Evolutionary conservation across 2,888 invertebrate species (phyloP), one percentile per base, ranked within the genome.

Genomic region (Callyntrura guangdongensis): DNA sequence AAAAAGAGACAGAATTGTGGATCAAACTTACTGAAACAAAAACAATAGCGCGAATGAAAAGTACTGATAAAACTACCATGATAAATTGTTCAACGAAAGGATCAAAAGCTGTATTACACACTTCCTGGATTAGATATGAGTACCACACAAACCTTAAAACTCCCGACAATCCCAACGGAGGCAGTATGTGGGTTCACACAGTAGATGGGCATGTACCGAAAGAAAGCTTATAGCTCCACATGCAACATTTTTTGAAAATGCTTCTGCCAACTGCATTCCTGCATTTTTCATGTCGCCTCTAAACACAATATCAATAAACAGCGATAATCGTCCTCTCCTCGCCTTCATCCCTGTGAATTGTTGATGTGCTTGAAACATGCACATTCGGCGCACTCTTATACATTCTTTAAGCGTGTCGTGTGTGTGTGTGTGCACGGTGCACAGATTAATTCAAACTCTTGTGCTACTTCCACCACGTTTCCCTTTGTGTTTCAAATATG

Each of bases 271-370:
- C 64, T 84, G 69, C 53, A 69, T 53, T 84, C 25, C 14, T 84
- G 84, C 84, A 84, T 84, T 69, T 84, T 84, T 84, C 47, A 67
- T 84, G 67, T 27, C 84, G 27, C 53, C 69, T 84, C 53, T 22
- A 69, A 64, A 64, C 82, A 83, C 47, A 64, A 83, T 83, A 83
- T 64, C 64, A 64, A 83, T 64, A 64, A 83, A 11, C 1, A 45
- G 69, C 45, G n/a, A 72, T 72, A 45, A 72, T 72, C 69, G 45
- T 11, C 14, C 67, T 67, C 36, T 72, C 4, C 14, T n/a, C n/a
- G 36, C 11, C 22, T 22, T 67, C 64, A 67, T 27, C 14, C 12
- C 64, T 9, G 0, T 25, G 14, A 67, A 67, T 25, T 67, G 25
- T 27, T 53, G n/a, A 14, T 67, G 27, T 27, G 27, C 27, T 14